Conservation (phyloP, 2,888 invertebrate genomes). For the Pegoplata infirma region DNA sequence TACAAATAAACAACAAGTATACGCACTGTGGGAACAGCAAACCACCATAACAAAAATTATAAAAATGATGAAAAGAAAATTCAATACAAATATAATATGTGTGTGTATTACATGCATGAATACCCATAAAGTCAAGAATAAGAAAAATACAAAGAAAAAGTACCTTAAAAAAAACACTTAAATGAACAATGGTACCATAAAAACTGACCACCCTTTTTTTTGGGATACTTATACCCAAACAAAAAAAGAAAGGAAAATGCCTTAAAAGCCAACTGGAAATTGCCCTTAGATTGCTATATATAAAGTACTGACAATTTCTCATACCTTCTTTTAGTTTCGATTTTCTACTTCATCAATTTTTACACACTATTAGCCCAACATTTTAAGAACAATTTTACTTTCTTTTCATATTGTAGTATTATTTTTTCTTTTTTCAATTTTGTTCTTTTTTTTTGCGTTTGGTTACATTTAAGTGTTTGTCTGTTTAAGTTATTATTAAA, state of each 20-base stretch:
- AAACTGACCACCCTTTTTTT: constrained; percentile 16
- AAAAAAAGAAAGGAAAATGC: constrained; percentile 8
- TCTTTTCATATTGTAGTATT: no score
- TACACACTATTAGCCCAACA: constrained; percentile 39
- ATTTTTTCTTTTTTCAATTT: not conserved
- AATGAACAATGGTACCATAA: constrained; percentile 7
- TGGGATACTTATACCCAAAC: not conserved
- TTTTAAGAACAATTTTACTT: constrained; percentile 5
- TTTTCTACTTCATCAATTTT: constrained; percentile 51
- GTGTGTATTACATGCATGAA: no score
- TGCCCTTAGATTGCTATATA: not conserved
- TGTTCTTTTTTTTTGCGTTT: not conserved
- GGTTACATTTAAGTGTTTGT: constrained; percentile 27
- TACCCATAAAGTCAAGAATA: not conserved
- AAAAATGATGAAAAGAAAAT: not conserved
- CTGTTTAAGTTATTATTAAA: constrained; percentile 40
- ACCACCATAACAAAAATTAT: not conserved
- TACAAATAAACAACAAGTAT: constrained; percentile 15
- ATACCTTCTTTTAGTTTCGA: not conserved
- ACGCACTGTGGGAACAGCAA: not conserved
- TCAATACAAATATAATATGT: no score
- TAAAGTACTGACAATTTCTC: not conserved
- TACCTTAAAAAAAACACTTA: not conserved
- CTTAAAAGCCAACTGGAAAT: constrained; percentile 18
- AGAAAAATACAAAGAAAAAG: not conserved